Base-by-base conservation (phyloP, 2,888 invertebrate species). In the Galerucella nymphaeae region DNA sequence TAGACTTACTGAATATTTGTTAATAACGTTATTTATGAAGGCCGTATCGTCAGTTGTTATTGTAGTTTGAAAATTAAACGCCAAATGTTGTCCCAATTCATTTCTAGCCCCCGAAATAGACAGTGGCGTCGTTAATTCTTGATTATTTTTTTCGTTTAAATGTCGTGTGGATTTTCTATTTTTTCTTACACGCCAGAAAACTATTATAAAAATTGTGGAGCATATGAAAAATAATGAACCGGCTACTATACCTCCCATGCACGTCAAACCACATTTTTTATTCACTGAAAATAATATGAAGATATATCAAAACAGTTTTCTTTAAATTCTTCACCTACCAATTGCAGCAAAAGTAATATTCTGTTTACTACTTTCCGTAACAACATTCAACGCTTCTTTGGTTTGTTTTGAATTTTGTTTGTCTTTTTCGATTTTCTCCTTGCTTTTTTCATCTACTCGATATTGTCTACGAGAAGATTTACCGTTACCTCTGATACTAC, bases 221-320 rank as follows among this genome's bases (percentile, higher is more conserved):
- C 82, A 80, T 42, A 82, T 77, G 9, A 85, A 78, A 76, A 88
- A 86, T 11, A 87, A 78, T 18, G 85, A 83, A 0, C 87, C 87
- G 0, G 85, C 86, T 18, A 85, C 83, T 4, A 88, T 85, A 13
- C 88, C 87, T 68, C 88, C 78, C 75, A 88, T 83, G 75, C 89
- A 89, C 2, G 85, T 82, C 0, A 87, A 85, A 38, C 88, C 89
- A 76, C 89, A 89, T 66, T 84, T 84, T 78, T 82, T 75, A 68
- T 81, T 76, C 18, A 73, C 71, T 18, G 63, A 57, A 65, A 61
- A 18, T 45, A 61, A 18, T 45, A 13, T 45, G 45, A 45, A 13
- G 11, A 45, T 42, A 13, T 10, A 42, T 58, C 8, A 30, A 20
- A n/a, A n/a, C n/a, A n/a, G n/a, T n/a, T n/a, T n/a, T n/a, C n/a